These are phyloP conservation scores for Parasteatoda tepidariorum DNA, from an alignment of 1,140 invertebrate species.

Conservation along the genomic window DNA sequence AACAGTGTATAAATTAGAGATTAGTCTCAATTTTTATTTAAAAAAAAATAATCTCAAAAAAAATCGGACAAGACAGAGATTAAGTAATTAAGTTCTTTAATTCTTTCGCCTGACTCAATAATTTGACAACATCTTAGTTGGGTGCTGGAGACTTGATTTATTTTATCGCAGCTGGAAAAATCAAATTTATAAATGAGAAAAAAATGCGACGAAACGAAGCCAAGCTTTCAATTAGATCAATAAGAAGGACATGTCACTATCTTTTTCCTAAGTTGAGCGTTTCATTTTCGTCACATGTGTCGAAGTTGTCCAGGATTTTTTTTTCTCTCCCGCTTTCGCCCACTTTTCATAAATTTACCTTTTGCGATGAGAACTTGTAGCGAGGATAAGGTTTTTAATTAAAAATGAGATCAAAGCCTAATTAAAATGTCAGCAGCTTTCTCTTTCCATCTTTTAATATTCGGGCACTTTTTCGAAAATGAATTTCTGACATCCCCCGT, in stretches of 20 bases:
- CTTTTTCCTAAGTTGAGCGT: not conserved
- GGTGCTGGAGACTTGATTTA: too few relatives aligned
- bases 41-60: not conserved
- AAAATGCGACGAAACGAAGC: not conserved
- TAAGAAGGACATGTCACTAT: constrained; percentile 3
- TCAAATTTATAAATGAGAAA: too few relatives aligned
- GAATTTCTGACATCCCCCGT: too few relatives aligned
- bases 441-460: constrained; percentile 1
- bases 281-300: not conserved
- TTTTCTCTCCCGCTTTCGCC: constrained; percentile 5
- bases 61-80: not conserved
- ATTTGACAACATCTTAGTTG: too few relatives aligned
- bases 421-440: constrained; percentile 46
- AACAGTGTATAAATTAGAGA: not conserved
- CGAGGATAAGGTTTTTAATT: constrained; percentile 34
- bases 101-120: too few relatives aligned
- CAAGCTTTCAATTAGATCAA: not conserved
- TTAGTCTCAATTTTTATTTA: not conserved
- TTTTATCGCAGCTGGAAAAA: too few relatives aligned
- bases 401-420: constrained; percentile 51
- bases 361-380: constrained; percentile 5
- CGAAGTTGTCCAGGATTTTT: not conserved
- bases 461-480: not conserved
- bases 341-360: constrained; percentile 40
- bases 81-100: too few relatives aligned